Evolutionary conservation across 2,113 vertebrate species (phyloP), one percentile per base, ranked within the genome.

Genomic region (Epinephelus lanceolatus): DNA sequence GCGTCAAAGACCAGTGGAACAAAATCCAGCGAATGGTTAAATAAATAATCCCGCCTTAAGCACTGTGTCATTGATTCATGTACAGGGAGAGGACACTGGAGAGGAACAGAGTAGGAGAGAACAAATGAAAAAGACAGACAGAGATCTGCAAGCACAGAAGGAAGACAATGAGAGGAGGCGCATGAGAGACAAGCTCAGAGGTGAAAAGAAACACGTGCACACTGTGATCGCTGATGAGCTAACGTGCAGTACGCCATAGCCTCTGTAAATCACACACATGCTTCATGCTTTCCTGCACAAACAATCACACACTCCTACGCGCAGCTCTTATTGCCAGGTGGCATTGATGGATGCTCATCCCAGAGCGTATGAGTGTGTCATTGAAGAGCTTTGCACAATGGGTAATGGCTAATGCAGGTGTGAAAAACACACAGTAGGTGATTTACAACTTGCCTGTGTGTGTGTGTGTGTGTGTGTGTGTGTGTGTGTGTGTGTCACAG

Each of bases 41-140:
- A 56, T 78, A 0, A 37, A 59, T 77, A 27, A 55, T 68, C 27
- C 17, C 45, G 2, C 27, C 21, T 59, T 49, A 63, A 55, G 1
- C 10, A 61, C 2, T 37, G n/a, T 88, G 74, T 76, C 21, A 19
- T 60, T 85, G 21, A 77, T 80, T 71, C 62, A 56, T 68, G 15
- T n/a, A 68, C 84, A 96, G 95, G 96, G 95, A 49, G 94, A 96
- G 67, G 93, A 65, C 62, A 27, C 63, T 0, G 81, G 63, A 62
- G 89, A 83, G 55, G 76, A 81, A 42, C 82, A 94, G 61, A 93
- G 37, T 66, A 94, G 49, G 69, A 93, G 80, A 78, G 87, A 87
- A 69, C 90, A 94, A 91, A 93, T 91, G 57, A 88, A 86, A 76
- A 62, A 83, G 75, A 88, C 81, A 40, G 85, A 90, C 60, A 85